Conservation (phyloP, 2,888 invertebrate genomes). For the Drosophila siamana region DNA sequence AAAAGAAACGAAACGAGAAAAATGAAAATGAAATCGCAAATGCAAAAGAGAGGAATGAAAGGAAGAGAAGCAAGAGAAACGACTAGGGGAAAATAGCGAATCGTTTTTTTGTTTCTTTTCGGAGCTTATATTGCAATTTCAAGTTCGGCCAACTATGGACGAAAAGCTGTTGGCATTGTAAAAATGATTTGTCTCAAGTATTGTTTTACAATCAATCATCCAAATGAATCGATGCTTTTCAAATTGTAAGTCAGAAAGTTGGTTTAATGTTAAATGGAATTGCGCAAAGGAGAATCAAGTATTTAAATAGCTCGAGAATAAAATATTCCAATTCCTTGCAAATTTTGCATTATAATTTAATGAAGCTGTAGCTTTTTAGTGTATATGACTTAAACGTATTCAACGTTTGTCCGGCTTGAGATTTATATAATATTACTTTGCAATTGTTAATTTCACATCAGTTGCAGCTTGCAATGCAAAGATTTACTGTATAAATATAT, state of each 20-base stretch:
- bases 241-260: conserved; percentile 23
- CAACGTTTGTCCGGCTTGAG: too few relatives aligned
- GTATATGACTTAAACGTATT: not conserved
- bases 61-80: not conserved
- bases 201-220: conserved; percentile 24
- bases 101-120: conserved; percentile 1
- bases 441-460: too few relatives aligned
- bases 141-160: conserved; percentile 9
- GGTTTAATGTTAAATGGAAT: conserved; percentile 10
- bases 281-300: not conserved
- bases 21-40: not conserved
- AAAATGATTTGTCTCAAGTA: conserved; percentile 13
- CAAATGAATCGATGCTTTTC: conserved; percentile 7
- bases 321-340: not conserved
- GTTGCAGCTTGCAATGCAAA: too few relatives aligned
- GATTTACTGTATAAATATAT: too few relatives aligned
- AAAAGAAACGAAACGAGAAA: not conserved
- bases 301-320: not conserved
- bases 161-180: conserved; percentile 1
- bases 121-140: conserved; percentile 11
- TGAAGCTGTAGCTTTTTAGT: not conserved
- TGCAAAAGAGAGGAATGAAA: not conserved
- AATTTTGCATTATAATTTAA: not conserved
- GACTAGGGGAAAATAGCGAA: not conserved
- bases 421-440: too few relatives aligned